Evolutionary conservation across 2,113 vertebrate genomes (phyloP).

Genomic region (Bubo scandiacus): DNA sequence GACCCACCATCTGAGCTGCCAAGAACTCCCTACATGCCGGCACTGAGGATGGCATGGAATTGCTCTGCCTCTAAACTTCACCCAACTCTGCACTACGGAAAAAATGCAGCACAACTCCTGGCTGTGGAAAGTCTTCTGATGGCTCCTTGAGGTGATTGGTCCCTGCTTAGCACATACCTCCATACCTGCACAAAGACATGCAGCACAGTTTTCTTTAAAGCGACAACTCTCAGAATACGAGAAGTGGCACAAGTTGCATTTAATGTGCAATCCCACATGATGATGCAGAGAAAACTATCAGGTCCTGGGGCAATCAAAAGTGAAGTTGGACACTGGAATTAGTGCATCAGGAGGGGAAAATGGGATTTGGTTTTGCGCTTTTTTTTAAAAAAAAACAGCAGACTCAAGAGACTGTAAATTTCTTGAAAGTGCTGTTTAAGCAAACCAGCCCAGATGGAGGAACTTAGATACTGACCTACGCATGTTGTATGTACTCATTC

Average conservation of each 20-base stretch:
- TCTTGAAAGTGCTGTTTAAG: background rate
- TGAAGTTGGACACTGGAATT: background rate
- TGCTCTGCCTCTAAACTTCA: background rate
- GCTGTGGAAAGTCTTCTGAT: background rate
- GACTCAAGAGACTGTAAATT: background rate
- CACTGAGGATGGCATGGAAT: background rate
- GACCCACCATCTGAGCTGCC: conserved; percentile 43
- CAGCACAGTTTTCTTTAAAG: background rate
- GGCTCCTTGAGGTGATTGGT: background rate
- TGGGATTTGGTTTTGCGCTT: background rate
- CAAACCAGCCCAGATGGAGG: background rate
- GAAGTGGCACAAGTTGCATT: background rate
- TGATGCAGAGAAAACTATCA: background rate
- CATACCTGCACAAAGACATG: background rate
- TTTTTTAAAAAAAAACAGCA: too few species aligned
- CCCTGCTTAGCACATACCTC: background rate
- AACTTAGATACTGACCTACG: background rate
- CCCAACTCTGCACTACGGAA: background rate
- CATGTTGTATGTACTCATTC: background rate
- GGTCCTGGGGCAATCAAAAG: background rate
- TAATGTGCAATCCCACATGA: background rate
- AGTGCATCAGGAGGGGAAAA: background rate
- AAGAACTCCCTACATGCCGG: conserved; percentile 1
- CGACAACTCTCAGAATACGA: background rate
- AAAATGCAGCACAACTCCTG: background rate